Evolutionary conservation across 1,140 invertebrate species (phyloP), one percentile per base, ranked within the genome.

Genomic region (Drosophila mayri): DNA sequence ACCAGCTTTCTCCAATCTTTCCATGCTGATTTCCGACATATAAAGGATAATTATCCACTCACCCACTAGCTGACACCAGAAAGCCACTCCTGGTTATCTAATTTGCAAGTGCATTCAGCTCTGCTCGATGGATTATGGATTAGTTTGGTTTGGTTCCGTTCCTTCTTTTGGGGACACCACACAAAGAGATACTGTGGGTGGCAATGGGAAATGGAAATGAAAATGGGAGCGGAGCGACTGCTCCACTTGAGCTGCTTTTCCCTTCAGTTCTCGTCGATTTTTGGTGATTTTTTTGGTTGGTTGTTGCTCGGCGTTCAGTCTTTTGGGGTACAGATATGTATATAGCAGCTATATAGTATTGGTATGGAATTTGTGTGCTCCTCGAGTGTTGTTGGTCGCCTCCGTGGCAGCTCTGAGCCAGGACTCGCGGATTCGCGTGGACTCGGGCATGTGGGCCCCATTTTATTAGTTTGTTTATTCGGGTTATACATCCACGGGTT

Each of bases 391-490:
- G 59, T 74, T 65, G 64, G 79, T 77, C 62, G 76, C 70, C 76
- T 66, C 76, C 71, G 60, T 65, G 75, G 67, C 76, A 72, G 68
- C 66, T 71, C 68, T 71, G 43, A 71, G 52, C 52, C 68, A 40
- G 68, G 66, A 59, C 46, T 59, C 67, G 52, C 37, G 43, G 50
- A 66, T 49, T 66, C 46, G 49, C 59, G 50, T 63, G 67, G 57
- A 70, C 73, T 58, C 57, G 43, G 74, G 74, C 70, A 68, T 80
- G 77, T 77, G 82, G 76, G 75, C 81, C 88, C 87, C 87, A 73
- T 92, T 92, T 92, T 92, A 92, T 92, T 92, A 92, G 85, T 92
- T 92, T 92, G 91, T 92, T 92, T 92, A 92, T 92, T 92, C 90
- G 86, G 91, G 91, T 92, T 92, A 92, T 88, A 84, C 84, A 80